These are phyloP conservation scores for Microctonus brassicae DNA, from an alignment of 2,888 invertebrate species.

Conservation along the genomic window DNA sequence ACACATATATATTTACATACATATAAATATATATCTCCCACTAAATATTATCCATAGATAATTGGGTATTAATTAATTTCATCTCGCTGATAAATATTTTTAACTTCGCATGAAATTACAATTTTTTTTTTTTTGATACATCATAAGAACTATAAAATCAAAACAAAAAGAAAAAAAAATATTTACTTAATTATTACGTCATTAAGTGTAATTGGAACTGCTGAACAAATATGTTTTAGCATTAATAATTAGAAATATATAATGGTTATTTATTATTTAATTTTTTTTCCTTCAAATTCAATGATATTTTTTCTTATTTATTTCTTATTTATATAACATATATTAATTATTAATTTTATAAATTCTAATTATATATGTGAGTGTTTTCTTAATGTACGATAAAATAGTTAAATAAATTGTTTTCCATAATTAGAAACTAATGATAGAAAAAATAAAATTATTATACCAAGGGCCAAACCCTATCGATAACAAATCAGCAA, in stretches of 20 bases:
- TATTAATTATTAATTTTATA: neutral
- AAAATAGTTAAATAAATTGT: constrained; percentile 19
- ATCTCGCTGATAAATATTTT: neutral
- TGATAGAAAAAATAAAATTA: constrained; percentile 55
- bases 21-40: neutral
- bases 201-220: neutral
- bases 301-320: constrained; percentile 7
- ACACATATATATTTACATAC: neutral
- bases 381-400: constrained; percentile 38
- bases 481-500: constrained; percentile 51
- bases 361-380: constrained; percentile 39
- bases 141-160: neutral
- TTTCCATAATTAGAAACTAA: constrained; percentile 37
- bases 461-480: constrained; percentile 48
- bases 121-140: neutral
- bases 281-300: neutral
- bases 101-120: neutral
- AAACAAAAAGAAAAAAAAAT: neutral
- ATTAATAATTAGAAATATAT: neutral
- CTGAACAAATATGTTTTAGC: neutral
- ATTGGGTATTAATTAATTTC: neutral
- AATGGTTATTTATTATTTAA: neutral
- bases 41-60: neutral
- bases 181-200: neutral
- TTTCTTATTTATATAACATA: neutral